These are phyloP conservation scores for Vanessa tameamea DNA, from an alignment of 1,140 invertebrate species.

Conservation along the genomic window DNA sequence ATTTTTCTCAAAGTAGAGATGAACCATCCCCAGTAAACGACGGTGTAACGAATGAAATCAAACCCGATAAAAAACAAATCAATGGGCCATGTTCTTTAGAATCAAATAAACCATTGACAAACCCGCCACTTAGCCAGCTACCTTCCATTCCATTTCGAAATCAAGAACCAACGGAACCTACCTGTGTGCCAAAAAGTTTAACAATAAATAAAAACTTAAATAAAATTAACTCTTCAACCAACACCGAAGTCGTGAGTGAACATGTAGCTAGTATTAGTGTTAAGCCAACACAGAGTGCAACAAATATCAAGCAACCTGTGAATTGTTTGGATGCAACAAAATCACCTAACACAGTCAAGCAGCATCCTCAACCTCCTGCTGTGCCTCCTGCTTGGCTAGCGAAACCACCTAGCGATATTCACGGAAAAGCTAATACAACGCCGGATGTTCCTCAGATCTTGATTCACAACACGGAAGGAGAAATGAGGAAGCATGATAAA, in stretches of 20 bases:
- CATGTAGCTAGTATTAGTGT: slow-evolving; percentile 23
- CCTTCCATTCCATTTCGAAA: slow-evolving; percentile 62
- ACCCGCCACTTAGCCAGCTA: slow-evolving; percentile 58
- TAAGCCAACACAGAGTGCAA: slow-evolving; percentile 19
- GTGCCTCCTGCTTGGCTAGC: slow-evolving; percentile 69
- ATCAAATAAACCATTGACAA: slow-evolving; percentile 42
- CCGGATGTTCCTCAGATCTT: slow-evolving; percentile 57
- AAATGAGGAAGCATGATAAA: slow-evolving; percentile 40
- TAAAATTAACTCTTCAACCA: slow-evolving; percentile 24
- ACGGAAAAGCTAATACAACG: slow-evolving; percentile 25
- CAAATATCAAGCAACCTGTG: slow-evolving; percentile 18
- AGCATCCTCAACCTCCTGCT: slow-evolving; percentile 59
- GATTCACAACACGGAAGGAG: slow-evolving; percentile 57
- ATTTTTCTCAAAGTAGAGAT: slow-evolving; percentile 74
- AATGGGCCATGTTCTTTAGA: slow-evolving; percentile 41
- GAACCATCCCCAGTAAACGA: slow-evolving; percentile 55
- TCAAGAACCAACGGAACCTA: slow-evolving; percentile 47
- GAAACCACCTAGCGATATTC: slow-evolving; percentile 39
- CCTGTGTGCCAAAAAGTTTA: slow-evolving; percentile 43
- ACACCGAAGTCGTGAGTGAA: slow-evolving; percentile 19
- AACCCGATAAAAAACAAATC: slow-evolving; percentile 41
- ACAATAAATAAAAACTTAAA: slow-evolving; percentile 34
- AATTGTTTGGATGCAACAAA: slow-evolving; percentile 30
- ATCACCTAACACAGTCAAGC: slow-evolving; percentile 28
- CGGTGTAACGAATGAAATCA: slow-evolving; percentile 43